Evolutionary conservation across 2,797 vertebrate species (phyloP).

Genomic region (Ispidina lecontei): DNA sequence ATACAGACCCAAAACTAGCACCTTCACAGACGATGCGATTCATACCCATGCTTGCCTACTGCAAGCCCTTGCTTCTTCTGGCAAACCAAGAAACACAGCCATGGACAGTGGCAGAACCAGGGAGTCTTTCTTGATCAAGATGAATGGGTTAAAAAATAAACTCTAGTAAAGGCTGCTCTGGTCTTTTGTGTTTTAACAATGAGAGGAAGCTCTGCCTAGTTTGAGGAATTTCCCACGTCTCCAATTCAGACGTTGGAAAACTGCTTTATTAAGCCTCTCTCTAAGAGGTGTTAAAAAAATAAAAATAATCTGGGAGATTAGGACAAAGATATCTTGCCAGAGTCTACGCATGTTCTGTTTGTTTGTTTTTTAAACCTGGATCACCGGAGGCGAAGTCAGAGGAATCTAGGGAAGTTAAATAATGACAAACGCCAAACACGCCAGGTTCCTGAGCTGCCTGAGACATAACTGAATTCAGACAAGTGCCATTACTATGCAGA

Average conservation of each 20-base stretch:
- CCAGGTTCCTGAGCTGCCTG: background rate
- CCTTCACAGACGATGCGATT: background rate
- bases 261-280: conserved; percentile 70
- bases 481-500: background rate
- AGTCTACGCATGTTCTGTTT: conserved; percentile 14
- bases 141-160: conserved; percentile 70
- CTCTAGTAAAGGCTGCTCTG: conserved; percentile 39
- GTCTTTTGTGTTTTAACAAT: conserved; percentile 78
- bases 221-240: conserved; percentile 82
- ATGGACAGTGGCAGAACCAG: rapidly evolving
- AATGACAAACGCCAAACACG: conserved; percentile 1
- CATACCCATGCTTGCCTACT: background rate
- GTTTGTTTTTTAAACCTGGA: conserved; percentile 23
- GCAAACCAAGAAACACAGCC: background rate
- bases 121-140: background rate
- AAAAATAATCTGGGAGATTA: conserved; percentile 50
- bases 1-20: background rate
- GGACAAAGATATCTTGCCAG: conserved; percentile 28
- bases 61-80: background rate
- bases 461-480: background rate
- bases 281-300: conserved; percentile 74
- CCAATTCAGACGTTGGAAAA: conserved; percentile 64
- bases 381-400: background rate
- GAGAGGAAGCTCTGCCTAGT: conserved; percentile 77
- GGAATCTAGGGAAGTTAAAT: conserved; percentile 2